Evolutionary conservation across 2,888 invertebrate species (phyloP).

Genomic region (Cephus nigrinus): DNA sequence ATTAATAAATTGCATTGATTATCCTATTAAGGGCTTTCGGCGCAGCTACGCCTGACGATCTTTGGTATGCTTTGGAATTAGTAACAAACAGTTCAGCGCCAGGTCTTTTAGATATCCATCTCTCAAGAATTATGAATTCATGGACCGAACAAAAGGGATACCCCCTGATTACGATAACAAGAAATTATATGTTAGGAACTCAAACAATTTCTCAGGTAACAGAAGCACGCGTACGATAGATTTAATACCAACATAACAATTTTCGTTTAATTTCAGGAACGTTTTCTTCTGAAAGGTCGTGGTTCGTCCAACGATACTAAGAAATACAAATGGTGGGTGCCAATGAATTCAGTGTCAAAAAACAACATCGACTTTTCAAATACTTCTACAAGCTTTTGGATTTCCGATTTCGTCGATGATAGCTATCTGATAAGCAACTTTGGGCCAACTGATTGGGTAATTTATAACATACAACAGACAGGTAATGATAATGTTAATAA

Average conservation of each 20-base stretch:
- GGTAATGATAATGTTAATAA: conserved; percentile 58
- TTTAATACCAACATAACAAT: too few relatives aligned
- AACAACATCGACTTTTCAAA: conserved; percentile 63
- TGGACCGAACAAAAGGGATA: conserved; percentile 68
- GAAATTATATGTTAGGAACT: conserved; percentile 38
- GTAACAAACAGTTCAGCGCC: conserved; percentile 41
- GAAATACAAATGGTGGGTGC: conserved; percentile 50
- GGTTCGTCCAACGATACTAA: conserved; percentile 13
- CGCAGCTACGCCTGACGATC: conserved; percentile 59
- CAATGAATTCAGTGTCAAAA: conserved; percentile 47
- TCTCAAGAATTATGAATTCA: conserved; percentile 40
- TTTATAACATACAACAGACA: conserved; percentile 74
- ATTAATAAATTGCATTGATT: background rate
- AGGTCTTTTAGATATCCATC: conserved; percentile 48
- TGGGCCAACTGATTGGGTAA: conserved; percentile 69
- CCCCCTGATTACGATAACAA: conserved; percentile 60
- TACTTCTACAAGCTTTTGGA: conserved; percentile 69
- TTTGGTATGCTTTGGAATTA: conserved; percentile 60
- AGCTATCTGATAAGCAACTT: conserved; percentile 48
- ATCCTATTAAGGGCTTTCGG: conserved; percentile 54
- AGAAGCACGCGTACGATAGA: too few relatives aligned
- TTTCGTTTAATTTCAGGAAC: conserved; percentile 32
- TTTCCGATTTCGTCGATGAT: conserved; percentile 42
- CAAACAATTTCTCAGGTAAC: background rate
- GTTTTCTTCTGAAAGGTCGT: conserved; percentile 5